A percentile compares a stretch with the other conserved stretches of the same genome.
These are phyloP conservation scores for Pegoplata infirma DNA, from an alignment of 2,888 invertebrate species.

Conservation along the genomic window DNA sequence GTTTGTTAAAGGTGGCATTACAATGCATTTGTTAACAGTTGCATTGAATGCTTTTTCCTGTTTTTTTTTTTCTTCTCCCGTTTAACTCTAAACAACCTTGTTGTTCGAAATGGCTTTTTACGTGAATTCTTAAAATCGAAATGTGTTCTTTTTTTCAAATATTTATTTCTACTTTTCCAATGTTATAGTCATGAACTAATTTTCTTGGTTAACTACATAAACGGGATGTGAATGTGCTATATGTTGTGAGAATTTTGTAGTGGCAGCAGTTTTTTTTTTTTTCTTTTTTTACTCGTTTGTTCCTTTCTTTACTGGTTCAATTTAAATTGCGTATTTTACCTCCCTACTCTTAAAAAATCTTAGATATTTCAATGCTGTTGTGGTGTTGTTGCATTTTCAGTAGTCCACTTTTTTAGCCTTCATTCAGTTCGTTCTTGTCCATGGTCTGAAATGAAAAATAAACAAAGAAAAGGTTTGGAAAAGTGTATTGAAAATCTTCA, in stretches of 20 bases:
- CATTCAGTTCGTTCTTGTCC: constrained; percentile 4
- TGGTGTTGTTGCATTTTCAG: constrained; percentile 6
- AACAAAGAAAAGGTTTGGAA: constrained; percentile 17
- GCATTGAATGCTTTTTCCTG: background rate
- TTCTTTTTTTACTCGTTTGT: no score
- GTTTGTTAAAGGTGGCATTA: background rate
- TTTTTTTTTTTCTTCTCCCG: no score
- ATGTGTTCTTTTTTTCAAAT: constrained; percentile 7
- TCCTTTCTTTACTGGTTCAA: constrained; percentile 15
- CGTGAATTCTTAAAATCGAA: constrained; percentile 4
- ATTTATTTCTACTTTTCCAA: background rate
- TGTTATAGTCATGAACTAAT: constrained; percentile 30
- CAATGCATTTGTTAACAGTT: constrained; percentile 8
- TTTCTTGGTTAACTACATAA: constrained; percentile 4
- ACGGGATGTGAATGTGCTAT: constrained; percentile 7
- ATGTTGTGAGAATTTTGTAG: constrained; percentile 29
- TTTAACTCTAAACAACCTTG: background rate
- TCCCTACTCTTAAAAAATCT: constrained; percentile 18
- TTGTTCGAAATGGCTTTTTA: constrained; percentile 30
- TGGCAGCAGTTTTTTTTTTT: constrained; percentile 14
- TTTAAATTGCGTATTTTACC: constrained; percentile 34
- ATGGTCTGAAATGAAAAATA: constrained; percentile 39
- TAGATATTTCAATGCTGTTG: constrained; percentile 14
- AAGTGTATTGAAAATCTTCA: constrained; percentile 24
- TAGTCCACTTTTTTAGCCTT: background rate